Evolutionary conservation across 1,140 invertebrate species (phyloP).

Genomic region (Drosophila busckii): DNA sequence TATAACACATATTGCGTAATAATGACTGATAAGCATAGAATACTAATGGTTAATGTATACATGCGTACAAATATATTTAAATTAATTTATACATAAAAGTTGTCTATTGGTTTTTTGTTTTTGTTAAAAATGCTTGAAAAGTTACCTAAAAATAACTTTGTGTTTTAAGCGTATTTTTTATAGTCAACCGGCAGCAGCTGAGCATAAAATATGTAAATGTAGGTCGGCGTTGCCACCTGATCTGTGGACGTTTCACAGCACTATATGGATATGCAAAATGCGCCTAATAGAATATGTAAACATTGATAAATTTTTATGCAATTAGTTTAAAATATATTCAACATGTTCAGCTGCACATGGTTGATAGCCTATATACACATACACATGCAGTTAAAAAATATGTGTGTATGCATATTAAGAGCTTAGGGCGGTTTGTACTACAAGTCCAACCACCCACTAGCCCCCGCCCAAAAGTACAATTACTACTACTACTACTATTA

Average conservation of each 20-base stretch:
- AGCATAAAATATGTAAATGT: conserved; percentile 21
- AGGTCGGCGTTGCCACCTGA: conserved; percentile 51
- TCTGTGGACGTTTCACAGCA: conserved; percentile 35
- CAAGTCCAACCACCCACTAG: conserved; percentile 20
- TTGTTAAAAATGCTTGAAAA: no score
- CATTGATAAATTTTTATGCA: conserved; percentile 55
- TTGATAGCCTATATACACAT: no score
- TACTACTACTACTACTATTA: conserved; percentile 19
- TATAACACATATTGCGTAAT: no score
- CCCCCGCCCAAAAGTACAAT: conserved; percentile 38
- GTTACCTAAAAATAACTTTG: conserved; percentile 2
- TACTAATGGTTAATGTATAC: no score
- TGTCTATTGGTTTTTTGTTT: no score
- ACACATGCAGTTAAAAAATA: no score
- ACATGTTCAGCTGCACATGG: no score
- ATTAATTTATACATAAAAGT: no score
- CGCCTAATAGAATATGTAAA: conserved; percentile 42
- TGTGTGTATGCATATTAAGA: no score
- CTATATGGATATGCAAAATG: conserved; percentile 28
- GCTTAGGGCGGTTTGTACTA: not conserved
- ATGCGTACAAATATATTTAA: no score
- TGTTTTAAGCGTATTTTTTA: not conserved
- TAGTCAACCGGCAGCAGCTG: conserved; percentile 18
- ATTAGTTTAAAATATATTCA: conserved; percentile 39
- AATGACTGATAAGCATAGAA: no score